Evolutionary conservation across 2,113 vertebrate genomes (phyloP).

Genomic region (Brienomyrus brachyistius): DNA sequence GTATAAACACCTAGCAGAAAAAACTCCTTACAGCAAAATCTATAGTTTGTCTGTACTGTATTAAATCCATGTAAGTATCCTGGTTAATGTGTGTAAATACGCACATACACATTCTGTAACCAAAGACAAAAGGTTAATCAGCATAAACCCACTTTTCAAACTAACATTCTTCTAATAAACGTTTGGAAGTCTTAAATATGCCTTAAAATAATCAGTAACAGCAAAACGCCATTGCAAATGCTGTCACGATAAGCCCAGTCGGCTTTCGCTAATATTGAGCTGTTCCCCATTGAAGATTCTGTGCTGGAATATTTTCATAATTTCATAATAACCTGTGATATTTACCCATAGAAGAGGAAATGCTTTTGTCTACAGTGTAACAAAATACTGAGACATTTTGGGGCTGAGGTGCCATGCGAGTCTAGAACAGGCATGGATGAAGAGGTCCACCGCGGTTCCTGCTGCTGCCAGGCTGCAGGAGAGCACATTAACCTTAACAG

Average conservation of each 20-base stretch:
- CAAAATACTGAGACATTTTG: background rate
- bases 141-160: background rate
- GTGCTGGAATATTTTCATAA: background rate
- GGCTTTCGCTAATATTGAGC: background rate
- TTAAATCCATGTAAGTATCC: background rate
- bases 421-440: background rate
- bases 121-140: background rate
- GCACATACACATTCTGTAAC: background rate
- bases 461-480: background rate
- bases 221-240: conserved; percentile 31
- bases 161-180: background rate
- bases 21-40: background rate
- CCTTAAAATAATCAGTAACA: background rate
- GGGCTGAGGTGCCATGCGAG: background rate
- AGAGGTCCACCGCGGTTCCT: background rate
- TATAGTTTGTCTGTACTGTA: background rate
- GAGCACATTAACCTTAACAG: background rate
- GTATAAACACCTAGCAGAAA: background rate
- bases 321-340: background rate
- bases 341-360: background rate
- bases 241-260: conserved; percentile 26
- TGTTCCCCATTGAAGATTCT: background rate
- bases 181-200: background rate
- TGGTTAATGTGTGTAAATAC: background rate
- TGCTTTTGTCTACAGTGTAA: background rate